A percentile compares a stretch with the other conserved stretches of the same genome.
These are phyloP conservation scores for Pogonocherus hispidulus DNA, from an alignment of 2,888 invertebrate genomes.

Conservation along the genomic window DNA sequence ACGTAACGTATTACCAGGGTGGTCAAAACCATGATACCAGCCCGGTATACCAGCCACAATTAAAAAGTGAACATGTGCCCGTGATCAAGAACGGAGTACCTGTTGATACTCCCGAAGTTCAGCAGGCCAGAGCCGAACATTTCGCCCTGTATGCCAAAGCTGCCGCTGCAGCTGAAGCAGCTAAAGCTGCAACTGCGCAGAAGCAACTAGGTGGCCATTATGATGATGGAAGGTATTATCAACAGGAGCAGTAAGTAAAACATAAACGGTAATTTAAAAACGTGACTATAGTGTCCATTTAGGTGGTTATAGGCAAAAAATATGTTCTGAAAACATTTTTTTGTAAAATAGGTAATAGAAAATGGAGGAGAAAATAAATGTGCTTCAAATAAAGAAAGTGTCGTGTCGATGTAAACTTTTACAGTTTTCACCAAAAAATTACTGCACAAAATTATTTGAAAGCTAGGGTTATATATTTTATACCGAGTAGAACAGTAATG, in stretches of 20 bases:
- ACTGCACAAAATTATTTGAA: too few species aligned
- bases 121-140: constrained; percentile 73
- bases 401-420: too few species aligned
- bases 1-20: background rate
- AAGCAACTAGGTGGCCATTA: background rate
- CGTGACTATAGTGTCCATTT: too few species aligned
- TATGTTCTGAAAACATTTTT: too few species aligned
- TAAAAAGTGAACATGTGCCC: constrained; percentile 14
- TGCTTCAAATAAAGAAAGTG: too few species aligned
- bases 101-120: constrained; percentile 73
- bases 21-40: background rate
- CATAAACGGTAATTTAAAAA: background rate
- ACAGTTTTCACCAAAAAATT: too few species aligned
- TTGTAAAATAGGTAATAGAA: too few species aligned
- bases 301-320: too few species aligned
- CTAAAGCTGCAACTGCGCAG: background rate
- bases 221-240: background rate
- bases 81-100: constrained; percentile 55
- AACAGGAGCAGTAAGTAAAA: constrained; percentile 17
- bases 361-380: too few species aligned
- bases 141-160: constrained; percentile 43
- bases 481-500: too few species aligned
- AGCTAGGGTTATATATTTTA: too few species aligned
- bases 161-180: constrained; percentile 21
- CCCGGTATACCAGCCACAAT: background rate